phyloP scores from a whole-genome alignment of 2,888 invertebrate genomes.

The Nipponacmea schrenckii region DNA sequence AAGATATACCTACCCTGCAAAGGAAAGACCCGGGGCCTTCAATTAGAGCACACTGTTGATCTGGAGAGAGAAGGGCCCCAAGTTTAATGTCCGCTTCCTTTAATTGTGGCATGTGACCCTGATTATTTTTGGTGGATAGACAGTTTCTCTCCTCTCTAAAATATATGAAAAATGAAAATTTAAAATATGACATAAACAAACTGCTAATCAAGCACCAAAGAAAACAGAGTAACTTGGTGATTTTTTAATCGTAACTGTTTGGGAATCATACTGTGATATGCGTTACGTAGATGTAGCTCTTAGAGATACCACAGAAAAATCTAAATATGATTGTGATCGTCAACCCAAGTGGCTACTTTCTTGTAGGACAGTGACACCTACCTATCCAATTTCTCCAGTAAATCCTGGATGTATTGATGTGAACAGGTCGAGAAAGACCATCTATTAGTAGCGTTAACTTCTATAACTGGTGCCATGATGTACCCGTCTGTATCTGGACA shows the following conservation, averaged over 20 bases:
- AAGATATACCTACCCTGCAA: conserved; percentile 42
- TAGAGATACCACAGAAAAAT: too few species aligned
- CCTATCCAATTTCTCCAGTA: conserved; percentile 23
- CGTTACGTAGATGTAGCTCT: too few species aligned
- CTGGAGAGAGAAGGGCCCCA: conserved; percentile 40
- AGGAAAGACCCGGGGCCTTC: conserved; percentile 42
- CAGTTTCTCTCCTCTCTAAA: background rate
- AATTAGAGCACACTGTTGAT: conserved; percentile 39
- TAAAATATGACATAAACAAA: too few species aligned
- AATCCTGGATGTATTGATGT: conserved; percentile 25
- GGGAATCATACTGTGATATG: too few species aligned
- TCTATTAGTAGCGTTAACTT: conserved; percentile 29
- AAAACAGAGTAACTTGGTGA: too few species aligned
- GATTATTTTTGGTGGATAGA: background rate
- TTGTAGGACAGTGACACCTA: conserved; percentile 9
- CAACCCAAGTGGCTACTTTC: too few species aligned
- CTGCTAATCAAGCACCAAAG: too few species aligned
- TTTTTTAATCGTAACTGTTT: too few species aligned
- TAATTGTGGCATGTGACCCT: conserved; percentile 13
- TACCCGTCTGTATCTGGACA: conserved; percentile 28
- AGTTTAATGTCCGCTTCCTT: conserved; percentile 20
- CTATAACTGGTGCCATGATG: conserved; percentile 36
- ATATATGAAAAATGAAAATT: background rate
- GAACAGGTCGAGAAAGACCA: conserved; percentile 39
- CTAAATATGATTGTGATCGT: too few species aligned